Percentiles rank a stretch among this genome's conserved stretches.
Conservation (phyloP, 1,140 invertebrate species). For the Drosophila micromelanica region DNA sequence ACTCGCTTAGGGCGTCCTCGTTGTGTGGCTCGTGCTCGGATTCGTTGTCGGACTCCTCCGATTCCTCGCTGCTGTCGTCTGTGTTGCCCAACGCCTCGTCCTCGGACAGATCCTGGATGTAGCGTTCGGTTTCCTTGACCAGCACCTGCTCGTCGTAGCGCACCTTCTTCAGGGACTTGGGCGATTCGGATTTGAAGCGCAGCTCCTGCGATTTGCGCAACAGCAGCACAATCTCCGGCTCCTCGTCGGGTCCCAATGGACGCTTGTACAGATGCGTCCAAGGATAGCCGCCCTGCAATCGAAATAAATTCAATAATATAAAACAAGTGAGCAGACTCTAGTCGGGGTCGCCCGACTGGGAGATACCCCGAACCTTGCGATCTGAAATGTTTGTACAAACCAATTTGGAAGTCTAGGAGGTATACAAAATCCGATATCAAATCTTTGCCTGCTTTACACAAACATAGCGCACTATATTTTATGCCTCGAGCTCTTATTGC, state of each 20-base stretch:
- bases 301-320: neutral
- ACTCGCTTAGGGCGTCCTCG: slow-evolving; percentile 78
- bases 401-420: too few species aligned
- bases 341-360: too few species aligned
- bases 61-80: slow-evolving; percentile 60
- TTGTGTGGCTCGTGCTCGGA: slow-evolving; percentile 58
- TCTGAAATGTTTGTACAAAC: too few species aligned
- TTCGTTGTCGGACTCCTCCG: slow-evolving; percentile 59
- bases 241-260: slow-evolving; percentile 84
- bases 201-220: slow-evolving; percentile 82
- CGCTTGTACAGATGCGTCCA: slow-evolving; percentile 88
- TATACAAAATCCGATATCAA: too few species aligned
- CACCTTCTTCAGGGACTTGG: slow-evolving; percentile 81
- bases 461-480: too few species aligned
- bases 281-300: slow-evolving; percentile 87
- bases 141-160: slow-evolving; percentile 80
- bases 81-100: slow-evolving; percentile 63
- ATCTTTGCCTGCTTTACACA: too few species aligned
- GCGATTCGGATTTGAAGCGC: slow-evolving; percentile 79
- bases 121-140: slow-evolving; percentile 81
- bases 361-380: too few species aligned
- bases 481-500: too few species aligned
- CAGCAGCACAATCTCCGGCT: slow-evolving; percentile 84
- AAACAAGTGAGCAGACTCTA: too few species aligned
- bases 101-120: slow-evolving; percentile 80